Conservation (phyloP, 1,140 invertebrate genomes). For the Pogonomyrmex californicus region DNA sequence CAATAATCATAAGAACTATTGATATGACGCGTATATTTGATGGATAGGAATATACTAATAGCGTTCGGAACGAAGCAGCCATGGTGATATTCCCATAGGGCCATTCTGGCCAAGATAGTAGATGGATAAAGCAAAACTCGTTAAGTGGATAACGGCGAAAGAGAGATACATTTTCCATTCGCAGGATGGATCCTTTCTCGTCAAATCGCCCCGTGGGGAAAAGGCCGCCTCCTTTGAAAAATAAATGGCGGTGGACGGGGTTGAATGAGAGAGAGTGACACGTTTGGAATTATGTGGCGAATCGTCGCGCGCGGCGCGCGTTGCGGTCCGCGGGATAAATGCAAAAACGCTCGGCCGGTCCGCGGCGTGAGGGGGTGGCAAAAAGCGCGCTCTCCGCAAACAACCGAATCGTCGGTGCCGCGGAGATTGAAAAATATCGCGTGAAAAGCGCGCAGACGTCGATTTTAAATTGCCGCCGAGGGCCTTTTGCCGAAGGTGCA, state of each 20-base stretch:
- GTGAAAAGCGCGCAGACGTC: conserved; percentile 46
- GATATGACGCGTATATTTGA: not conserved
- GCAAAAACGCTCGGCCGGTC: not conserved
- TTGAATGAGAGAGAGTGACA: conserved; percentile 60
- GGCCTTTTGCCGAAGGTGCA: conserved; percentile 42
- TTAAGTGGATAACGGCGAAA: conserved; percentile 69
- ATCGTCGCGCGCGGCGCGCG: conserved; percentile 29
- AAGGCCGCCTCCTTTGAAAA: conserved; percentile 68
- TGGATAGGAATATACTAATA: not conserved
- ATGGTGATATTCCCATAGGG: not conserved
- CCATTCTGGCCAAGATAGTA: not conserved
- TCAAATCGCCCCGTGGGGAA: conserved; percentile 55
- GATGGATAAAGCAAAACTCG: conserved; percentile 67
- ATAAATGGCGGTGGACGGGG: conserved; percentile 46
- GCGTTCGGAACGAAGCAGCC: not conserved
- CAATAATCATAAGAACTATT: not conserved
- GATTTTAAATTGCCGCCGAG: conserved; percentile 59
- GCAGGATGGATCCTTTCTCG: conserved; percentile 58
- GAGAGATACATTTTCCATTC: conserved; percentile 68
- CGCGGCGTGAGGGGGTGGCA: not conserved
- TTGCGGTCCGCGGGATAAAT: conserved; percentile 66
- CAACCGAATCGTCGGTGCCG: conserved; percentile 5
- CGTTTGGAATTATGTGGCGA: conserved; percentile 34
- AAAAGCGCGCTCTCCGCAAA: conserved; percentile 26
- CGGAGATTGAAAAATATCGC: conserved; percentile 57